Conservation (phyloP, 1,140 invertebrate genomes). For the Phthorimaea operculella region DNA sequence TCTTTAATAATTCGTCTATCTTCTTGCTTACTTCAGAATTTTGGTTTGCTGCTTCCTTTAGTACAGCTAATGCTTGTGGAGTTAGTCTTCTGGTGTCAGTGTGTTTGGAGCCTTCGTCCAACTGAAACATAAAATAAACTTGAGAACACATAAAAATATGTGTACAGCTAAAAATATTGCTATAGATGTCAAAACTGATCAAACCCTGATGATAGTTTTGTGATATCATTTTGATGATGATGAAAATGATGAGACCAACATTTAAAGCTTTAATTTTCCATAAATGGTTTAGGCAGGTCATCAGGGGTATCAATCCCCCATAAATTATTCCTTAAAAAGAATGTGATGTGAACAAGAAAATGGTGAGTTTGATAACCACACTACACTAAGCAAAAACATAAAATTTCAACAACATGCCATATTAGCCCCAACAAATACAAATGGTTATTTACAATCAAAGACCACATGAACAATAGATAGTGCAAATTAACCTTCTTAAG, state of each 20-base stretch:
- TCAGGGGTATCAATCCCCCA: too few relatives aligned
- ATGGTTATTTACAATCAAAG: slow-evolving; percentile 25
- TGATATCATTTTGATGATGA: neutral
- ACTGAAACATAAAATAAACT: slow-evolving; percentile 30
- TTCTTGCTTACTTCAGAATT: slow-evolving; percentile 47
- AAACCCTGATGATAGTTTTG: slow-evolving; percentile 9
- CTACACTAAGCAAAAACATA: too few relatives aligned
- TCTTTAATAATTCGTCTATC: slow-evolving; percentile 47
- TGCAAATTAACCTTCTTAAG: slow-evolving; percentile 62
- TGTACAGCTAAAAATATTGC: too few relatives aligned
- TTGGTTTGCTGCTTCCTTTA: slow-evolving; percentile 43
- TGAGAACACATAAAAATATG: too few relatives aligned
- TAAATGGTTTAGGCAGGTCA: too few relatives aligned
- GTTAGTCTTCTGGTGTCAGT: slow-evolving; percentile 43
- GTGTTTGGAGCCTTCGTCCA: slow-evolving; percentile 38
- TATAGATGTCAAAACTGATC: slow-evolving; percentile 6
- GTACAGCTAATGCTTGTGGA: slow-evolving; percentile 35
- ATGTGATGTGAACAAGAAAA: too few relatives aligned
- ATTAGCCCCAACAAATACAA: neutral
- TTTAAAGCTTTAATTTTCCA: too few relatives aligned
- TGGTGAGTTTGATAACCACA: too few relatives aligned
- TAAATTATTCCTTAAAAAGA: too few relatives aligned
- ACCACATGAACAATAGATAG: slow-evolving; percentile 38
- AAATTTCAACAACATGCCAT: neutral
- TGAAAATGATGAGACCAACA: neutral